Base-by-base conservation (phyloP, 2,888 invertebrate species). In the Ectemnius lituratus region DNA sequence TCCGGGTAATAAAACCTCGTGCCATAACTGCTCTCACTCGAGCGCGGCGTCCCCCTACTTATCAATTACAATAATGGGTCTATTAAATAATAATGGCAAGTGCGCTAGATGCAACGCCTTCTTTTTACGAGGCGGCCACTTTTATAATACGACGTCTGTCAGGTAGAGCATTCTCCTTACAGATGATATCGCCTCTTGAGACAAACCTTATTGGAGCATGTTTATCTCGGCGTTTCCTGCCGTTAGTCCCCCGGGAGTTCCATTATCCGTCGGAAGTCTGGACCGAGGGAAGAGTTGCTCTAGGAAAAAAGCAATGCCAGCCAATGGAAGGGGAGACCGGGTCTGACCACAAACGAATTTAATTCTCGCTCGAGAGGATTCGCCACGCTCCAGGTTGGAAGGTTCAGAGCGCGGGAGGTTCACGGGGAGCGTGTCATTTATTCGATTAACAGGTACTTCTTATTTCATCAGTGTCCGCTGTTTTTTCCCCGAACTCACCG, bases 351-450 rank as follows among this genome's bases (percentile, higher is more conserved):
- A 70, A 70, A 74, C 59, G 61, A 68, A 75, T 73, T 72, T 58
- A 70, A 73, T 79, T 82, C 70, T 67, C 64, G 68, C 23, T 59
- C 58, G 59, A 70, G 70, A 60, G 69, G 76, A 85, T 84, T 84
- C 75, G 83, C 73, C 67, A 80, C 79, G 84, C 75, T 71, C 67
- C 75, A 62, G 64, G 71, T 70, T 75, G 70, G 70, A 74, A 74
- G 74, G 37, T 37, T 37, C 59, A 70, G 70, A 16, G 59, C 67
- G 62, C 57, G 56, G 68, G 75, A 80, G 78, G 78, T 57, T 81
- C 66, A 80, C 79, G 81, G 70, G 76, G 80, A 86, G 81, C 85
- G 85, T 85, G 84, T 85, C 86, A 85, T 84, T 88, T 85, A 83
- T 88, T 86, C 85, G 81, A 86, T 88, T 85, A 86, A 82, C 81